phyloP scores from a whole-genome alignment of 2,113 vertebrate species.

The Delphinapterus leucas region DNA sequence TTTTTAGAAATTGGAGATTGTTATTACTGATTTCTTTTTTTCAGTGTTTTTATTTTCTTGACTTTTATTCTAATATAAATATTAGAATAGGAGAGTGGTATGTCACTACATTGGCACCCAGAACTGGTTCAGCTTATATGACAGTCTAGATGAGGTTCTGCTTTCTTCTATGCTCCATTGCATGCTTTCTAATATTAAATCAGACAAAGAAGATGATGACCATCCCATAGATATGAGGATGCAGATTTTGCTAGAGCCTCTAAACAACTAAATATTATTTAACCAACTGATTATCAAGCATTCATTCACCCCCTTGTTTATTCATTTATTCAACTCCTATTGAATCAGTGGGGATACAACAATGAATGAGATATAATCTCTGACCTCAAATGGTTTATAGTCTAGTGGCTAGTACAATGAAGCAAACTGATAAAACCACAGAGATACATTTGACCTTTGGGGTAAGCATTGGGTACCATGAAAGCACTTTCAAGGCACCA shows the following conservation, averaged over 20 bases:
- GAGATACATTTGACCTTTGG: not conserved
- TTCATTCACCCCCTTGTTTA: not conserved
- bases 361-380: not conserved
- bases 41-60: not conserved
- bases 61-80: not conserved
- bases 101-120: not conserved
- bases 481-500: not conserved
- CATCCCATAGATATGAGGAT: not conserved
- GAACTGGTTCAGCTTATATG: not conserved
- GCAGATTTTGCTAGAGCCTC: not conserved
- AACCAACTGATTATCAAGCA: not conserved
- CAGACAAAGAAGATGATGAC: not conserved
- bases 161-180: not conserved
- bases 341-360: not conserved
- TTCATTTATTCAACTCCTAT: not conserved
- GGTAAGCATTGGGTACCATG: not conserved
- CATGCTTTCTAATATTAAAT: not conserved
- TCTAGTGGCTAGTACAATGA: not conserved
- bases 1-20: not conserved
- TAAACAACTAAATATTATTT: not conserved
- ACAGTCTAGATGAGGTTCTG: not conserved
- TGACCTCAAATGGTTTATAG: not conserved
- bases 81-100: not conserved
- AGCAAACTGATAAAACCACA: not conserved
- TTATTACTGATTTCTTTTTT: not conserved